Evolutionary conservation across 2,113 vertebrate genomes (phyloP).

Genomic region (Oncorhynchus kisutch): DNA sequence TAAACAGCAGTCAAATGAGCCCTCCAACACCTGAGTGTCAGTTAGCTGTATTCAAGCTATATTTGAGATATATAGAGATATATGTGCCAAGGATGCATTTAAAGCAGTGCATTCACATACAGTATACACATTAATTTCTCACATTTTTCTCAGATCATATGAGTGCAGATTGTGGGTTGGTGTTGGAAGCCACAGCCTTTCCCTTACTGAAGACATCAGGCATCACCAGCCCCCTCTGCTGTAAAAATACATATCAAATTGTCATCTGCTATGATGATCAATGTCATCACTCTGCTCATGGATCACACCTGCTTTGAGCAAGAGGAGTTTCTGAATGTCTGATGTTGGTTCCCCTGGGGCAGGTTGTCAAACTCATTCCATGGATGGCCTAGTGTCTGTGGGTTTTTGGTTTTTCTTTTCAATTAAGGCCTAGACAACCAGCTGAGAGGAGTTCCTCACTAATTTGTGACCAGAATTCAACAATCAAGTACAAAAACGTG

Average conservation of each 20-base stretch:
- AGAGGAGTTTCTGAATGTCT: neutral
- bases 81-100: too few species aligned
- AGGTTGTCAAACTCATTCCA: too few species aligned
- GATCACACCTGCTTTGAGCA: neutral
- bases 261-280: neutral
- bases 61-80: neutral
- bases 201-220: neutral
- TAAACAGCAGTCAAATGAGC: neutral
- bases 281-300: neutral
- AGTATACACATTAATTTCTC: neutral
- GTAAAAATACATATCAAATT: neutral
- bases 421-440: too few species aligned
- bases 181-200: neutral
- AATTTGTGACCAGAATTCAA: too few species aligned
- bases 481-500: too few species aligned
- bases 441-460: too few species aligned
- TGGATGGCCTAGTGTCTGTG: too few species aligned
- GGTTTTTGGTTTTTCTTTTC: too few species aligned
- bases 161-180: neutral
- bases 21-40: neutral
- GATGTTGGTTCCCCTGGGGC: neutral
- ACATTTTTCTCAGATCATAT: neutral
- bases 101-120: too few species aligned
- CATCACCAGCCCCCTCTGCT: neutral
- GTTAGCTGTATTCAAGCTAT: neutral